Percentiles rank a stretch among this genome's conserved stretches.
Evolutionary conservation across 2,797 vertebrate species (phyloP).

Genomic region (Momotus momota): DNA sequence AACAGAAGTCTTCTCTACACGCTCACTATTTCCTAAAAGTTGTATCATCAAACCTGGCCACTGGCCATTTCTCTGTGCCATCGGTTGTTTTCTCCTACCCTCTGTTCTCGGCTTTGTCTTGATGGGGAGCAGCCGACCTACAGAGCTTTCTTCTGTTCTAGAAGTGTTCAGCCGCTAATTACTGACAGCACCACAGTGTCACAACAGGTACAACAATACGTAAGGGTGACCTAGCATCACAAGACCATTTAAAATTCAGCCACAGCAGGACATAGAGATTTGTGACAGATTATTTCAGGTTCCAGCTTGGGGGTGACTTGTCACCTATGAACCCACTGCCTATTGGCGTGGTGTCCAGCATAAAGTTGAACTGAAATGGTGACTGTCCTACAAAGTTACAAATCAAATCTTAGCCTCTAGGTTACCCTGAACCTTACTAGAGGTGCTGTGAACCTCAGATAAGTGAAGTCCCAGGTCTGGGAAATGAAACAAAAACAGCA

Average conservation of each 20-base stretch:
- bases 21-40: background rate
- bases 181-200: background rate
- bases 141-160: background rate
- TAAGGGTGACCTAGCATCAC: background rate
- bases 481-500: slow-evolving; percentile 23
- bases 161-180: background rate
- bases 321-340: background rate
- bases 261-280: background rate
- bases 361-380: background rate
- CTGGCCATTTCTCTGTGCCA: background rate
- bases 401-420: background rate
- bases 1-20: background rate
- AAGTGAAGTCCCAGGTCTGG: background rate
- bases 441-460: background rate
- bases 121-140: background rate
- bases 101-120: background rate
- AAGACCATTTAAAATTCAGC: background rate
- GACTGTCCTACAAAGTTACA: background rate
- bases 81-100: background rate
- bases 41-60: background rate
- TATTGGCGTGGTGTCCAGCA: background rate
- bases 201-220: background rate
- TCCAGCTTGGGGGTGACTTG: background rate
- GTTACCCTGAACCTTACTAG: background rate
- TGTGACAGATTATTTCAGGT: background rate